Base-by-base conservation (phyloP, 1,140 invertebrate genomes). In the Stratiolaelaps scimitus region DNA sequence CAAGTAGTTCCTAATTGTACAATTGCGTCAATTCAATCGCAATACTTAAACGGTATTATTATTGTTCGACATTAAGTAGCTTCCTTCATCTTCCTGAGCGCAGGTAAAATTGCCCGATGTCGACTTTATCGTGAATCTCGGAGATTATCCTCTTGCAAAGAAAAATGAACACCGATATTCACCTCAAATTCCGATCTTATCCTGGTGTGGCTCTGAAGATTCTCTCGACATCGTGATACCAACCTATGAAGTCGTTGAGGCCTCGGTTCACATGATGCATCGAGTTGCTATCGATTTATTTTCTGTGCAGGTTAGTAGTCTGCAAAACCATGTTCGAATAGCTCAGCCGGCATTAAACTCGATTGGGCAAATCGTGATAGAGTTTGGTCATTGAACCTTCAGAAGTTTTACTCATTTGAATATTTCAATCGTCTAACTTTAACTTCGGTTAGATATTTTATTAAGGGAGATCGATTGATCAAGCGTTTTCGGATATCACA, bases 201-300 rank as follows among this genome's bases (percentile, higher is more conserved):
- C 91, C 43, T 98, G 93, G 92, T 96, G 92, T 79, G 90, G 90
- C 1, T 93, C 89, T 69, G 78, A 83, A 64, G 81, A 86, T 68
- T 84, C 84, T 4, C 77, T 80, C 71, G 93, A 98, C 77, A 93
- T 98, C 75, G 81, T 93, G 64, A 81, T 96, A 79, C 93, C 93
- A 13, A 95, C 92, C 1, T 96, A 97, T 78, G 91, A 96, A 74
- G 81, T 96, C 30, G 93, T 90, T 2, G 87, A 94, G 79, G 85
- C 92, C 7, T 84, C 88, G 1, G 74, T 96, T 65, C 86, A 95
- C 79, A 86, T 84, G 77, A 90, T 94, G 88, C 86, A 23, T 85
- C 72, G 84, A 85, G 87, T 90, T 79, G 72, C 65, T 69, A 68
- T 53, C 30, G 45, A 43, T 43, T 17, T 68, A 29, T 65, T 64